Conservation (phyloP, 2,797 vertebrate species). For the Prionace glauca region DNA sequence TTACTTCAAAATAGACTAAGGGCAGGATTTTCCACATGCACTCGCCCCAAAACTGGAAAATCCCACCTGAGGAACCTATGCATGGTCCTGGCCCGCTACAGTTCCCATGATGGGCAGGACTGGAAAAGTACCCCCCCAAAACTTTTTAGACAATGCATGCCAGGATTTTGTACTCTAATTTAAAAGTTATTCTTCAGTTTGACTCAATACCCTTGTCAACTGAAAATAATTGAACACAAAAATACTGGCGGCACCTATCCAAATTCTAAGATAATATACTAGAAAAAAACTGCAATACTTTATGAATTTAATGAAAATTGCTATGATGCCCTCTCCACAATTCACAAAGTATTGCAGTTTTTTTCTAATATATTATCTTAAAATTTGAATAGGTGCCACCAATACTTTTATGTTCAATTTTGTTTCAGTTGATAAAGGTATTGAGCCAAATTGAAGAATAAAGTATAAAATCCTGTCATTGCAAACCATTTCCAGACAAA, state of each 20-base stretch:
- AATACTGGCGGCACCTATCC: not conserved
- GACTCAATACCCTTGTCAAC: not conserved
- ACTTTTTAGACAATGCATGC: not conserved
- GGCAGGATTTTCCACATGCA: no score
- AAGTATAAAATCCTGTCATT: not conserved
- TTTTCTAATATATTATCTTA: not conserved
- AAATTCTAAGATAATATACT: not conserved
- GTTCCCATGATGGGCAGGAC: no score
- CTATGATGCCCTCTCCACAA: not conserved
- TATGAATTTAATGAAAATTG: not conserved
- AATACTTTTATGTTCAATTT: constrained; percentile 9
- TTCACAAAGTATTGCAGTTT: not conserved
- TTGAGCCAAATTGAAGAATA: not conserved
- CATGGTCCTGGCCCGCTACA: no score
- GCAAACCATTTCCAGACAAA: no score
- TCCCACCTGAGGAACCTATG: no score
- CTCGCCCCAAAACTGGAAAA: no score
- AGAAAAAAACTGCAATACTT: not conserved
- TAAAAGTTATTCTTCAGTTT: constrained; percentile 6
- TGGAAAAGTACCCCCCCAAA: not conserved
- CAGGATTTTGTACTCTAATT: not conserved
- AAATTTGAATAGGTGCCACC: not conserved
- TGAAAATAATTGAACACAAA: constrained; percentile 24
- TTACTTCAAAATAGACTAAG: not conserved
- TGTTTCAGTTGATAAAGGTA: not conserved